A percentile compares a stretch with the other conserved stretches of the same genome.
Evolutionary conservation across 2,113 vertebrate species (phyloP).

Genomic region (Pituophis catenifer): DNA sequence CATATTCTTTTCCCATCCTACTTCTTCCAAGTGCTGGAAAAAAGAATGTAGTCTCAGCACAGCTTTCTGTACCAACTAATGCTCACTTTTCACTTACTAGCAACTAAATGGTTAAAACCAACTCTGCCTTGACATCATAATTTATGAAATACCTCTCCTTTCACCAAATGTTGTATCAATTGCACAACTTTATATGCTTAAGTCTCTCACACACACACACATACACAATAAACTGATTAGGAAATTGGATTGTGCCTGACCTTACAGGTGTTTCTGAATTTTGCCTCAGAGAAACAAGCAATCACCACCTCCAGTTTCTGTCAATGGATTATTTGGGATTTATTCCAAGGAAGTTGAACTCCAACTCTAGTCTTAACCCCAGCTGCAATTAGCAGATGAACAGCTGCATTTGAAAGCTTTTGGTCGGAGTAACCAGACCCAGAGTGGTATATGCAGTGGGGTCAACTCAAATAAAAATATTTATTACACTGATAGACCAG

Average conservation of each 20-base stretch:
- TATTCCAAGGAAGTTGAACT: conserved; percentile 1
- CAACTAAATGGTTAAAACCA: neutral
- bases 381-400: neutral
- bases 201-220: too few species aligned
- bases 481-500: neutral
- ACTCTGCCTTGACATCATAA: neutral
- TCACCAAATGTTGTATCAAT: neutral
- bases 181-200: neutral
- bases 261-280: neutral
- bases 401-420: neutral
- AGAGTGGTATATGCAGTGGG: neutral
- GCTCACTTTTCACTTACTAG: neutral
- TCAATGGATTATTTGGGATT: conserved; percentile 25
- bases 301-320: neutral
- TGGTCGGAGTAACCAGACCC: neutral
- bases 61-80: neutral
- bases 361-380: neutral
- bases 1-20: neutral
- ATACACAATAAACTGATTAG: neutral
- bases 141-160: neutral
- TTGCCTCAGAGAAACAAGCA: neutral
- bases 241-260: neutral
- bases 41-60: neutral
- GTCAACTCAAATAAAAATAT: neutral
- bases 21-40: neutral